Percentiles rank a stretch among this genome's conserved stretches.
Conservation (phyloP, 2,113 vertebrate species). For the Macaca mulatta region DNA sequence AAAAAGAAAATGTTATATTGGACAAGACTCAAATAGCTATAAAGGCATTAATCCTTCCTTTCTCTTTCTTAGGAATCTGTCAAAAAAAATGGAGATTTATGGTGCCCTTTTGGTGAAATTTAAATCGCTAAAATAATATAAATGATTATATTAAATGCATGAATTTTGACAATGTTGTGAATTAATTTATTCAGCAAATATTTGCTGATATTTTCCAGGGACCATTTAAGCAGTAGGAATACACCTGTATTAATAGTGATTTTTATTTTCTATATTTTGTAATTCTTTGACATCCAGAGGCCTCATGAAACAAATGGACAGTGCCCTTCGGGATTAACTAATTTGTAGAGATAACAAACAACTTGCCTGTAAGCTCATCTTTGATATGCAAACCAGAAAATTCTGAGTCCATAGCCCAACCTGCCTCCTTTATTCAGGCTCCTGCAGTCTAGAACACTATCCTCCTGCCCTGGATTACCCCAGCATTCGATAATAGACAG, state of each 20-base stretch:
- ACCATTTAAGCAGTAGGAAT: neutral
- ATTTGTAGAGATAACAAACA: neutral
- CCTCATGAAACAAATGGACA: neutral
- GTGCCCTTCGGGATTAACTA: neutral
- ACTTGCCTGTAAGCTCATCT: neutral
- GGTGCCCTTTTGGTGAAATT: neutral
- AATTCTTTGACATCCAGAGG: neutral
- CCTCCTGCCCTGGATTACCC: accelerated
- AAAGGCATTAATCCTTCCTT: neutral
- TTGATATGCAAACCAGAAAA: neutral
- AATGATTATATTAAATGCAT: neutral
- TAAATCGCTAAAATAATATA: neutral
- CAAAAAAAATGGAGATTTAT: neutral
- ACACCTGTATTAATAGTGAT: neutral
- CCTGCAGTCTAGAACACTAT: neutral
- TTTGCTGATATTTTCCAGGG: neutral
- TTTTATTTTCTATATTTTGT: neutral
- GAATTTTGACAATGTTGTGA: neutral
- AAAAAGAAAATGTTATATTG: neutral
- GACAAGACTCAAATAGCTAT: neutral
- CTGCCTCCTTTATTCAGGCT: neutral
- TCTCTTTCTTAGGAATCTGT: neutral
- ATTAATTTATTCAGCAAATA: neutral
- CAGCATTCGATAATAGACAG: too few relatives aligned
- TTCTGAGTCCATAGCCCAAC: too few relatives aligned